Base-by-base conservation (phyloP, 2,797 vertebrate species). In the Lycodopsis pacificus region DNA sequence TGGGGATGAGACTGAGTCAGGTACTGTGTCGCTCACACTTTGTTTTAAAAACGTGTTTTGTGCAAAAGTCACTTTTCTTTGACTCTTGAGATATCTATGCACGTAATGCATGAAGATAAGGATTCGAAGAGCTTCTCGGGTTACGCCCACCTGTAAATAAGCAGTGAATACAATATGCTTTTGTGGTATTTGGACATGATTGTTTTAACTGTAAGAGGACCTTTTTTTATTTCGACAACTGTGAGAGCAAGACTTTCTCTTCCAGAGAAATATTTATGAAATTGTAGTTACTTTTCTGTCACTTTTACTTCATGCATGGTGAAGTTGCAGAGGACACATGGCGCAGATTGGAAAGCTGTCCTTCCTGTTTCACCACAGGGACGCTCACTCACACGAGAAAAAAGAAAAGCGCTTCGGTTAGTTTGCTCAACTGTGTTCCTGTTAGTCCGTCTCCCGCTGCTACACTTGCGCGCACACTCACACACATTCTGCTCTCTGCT, bases 1-100 rank as follows among this genome's bases (percentile, higher is more conserved):
- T 14, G 96, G 97, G 81, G 97, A 97, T 76, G 97, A 98, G 91
- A 97, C 97, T 61, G 97, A 98, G 95, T 95, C 94, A 94, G 95
- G 95, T 95, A 94, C 38, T 80, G 71, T 83, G 79, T 15, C 61
- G 54, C 36, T 56, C 14, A 61, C n/a, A 48, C 46, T 20, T 20
- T 20, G 7, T 20, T 10, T 51, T 22, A 15, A 3, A 17, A 19
- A 38, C 8, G 44, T 46, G 44, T 19, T 15, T 73, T 54, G 36
- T 40, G 5, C 7, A 49, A n/a, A 51, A n/a, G 17, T 51, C 6
- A 51, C n/a, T 51, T 51, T 51, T 51, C 10, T 46, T 20, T 20
- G 2, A 36, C 27, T 51, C 56, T 51, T 42, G 22, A 58, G n/a
- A 42, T 53, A 25, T 36, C 5, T 49, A 0, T 56, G 46, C 32